Base-by-base conservation (phyloP, 2,113 vertebrate species). In the Micronycteris hirsuta region DNA sequence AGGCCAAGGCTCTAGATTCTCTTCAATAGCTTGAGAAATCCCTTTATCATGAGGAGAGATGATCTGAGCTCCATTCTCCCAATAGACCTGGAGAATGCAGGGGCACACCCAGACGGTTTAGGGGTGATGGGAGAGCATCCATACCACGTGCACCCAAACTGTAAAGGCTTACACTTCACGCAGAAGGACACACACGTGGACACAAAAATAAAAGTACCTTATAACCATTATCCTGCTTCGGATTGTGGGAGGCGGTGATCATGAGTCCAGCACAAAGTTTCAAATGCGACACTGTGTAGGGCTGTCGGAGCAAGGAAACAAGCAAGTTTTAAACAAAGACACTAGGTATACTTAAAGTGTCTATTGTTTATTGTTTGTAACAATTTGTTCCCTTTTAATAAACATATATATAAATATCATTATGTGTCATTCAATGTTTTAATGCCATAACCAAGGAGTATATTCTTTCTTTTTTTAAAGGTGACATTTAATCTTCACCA, bases 151-250 rank as follows among this genome's bases (percentile, higher is more conserved):
- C 12, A 56, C 56, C 67, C n/a, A 12, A 28, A 49, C 3, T 8
- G 7, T 31, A 20, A 36, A 74, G 41, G 28, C 0, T 19, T 0
- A 8, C 24, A 28, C n/a, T 45, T 36, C 33, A 14, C 5, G 14
- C 0, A 10, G 52, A 61, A 86, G 17, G 65, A 47, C 9, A 0
- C 0, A 24, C 0, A 7, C 2, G 19, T 22, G 28, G 82, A 86
- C 76, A 76, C 0, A 0, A 54, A 49, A 15, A 16, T 3, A 86
- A 38, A 7, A 93, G 80, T 99, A 99, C 99, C 99, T 99, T 99
- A 95, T 99, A 99, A 38, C 99, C 99, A 31, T 99, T 99, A 97
- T 99, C 99, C 95, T 99, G 98, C 98, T 99, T 99, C 20, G 99
- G 99, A 94, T 99, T 99, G 97, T 99, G 99, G 1, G 99, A 99